These are phyloP conservation scores for Ectemnius continuus DNA, from an alignment of 2,888 invertebrate species.

Conservation along the genomic window DNA sequence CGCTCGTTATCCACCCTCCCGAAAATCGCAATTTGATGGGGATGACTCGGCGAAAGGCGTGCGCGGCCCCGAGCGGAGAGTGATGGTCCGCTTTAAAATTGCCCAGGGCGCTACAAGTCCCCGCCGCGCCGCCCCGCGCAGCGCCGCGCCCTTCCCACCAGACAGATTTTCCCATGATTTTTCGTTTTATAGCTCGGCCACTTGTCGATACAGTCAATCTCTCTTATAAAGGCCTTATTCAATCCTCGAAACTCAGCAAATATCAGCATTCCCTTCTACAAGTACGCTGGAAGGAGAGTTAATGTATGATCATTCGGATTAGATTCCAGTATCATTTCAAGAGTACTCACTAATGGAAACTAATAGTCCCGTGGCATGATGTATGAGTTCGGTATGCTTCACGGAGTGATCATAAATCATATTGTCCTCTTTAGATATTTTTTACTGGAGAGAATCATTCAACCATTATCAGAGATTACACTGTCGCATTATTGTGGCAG, in stretches of 20 bases:
- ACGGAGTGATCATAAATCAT: neutral
- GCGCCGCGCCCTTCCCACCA: too few species aligned
- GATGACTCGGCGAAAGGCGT: conserved; percentile 49
- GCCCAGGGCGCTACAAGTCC: neutral
- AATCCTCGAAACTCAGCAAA: too few species aligned
- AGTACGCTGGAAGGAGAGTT: too few species aligned
- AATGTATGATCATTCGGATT: neutral
- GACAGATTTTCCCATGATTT: too few species aligned
- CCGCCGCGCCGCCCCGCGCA: too few species aligned
- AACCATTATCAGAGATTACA: too few species aligned
- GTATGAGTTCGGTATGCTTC: neutral
- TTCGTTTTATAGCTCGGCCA: too few species aligned
- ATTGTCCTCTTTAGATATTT: neutral
- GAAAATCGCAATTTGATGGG: conserved; percentile 49
- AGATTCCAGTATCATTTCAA: neutral
- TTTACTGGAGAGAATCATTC: neutral
- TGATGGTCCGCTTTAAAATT: conserved; percentile 21
- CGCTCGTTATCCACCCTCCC: conserved; percentile 17
- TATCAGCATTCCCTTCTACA: too few species aligned
- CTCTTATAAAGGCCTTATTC: too few species aligned
- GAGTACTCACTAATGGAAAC: conserved; percentile 2
- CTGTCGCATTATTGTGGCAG: too few species aligned
- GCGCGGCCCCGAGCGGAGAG: neutral
- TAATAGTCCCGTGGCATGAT: neutral
- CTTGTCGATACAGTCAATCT: too few species aligned